Percentiles rank a stretch among this genome's conserved stretches.
These are phyloP conservation scores for Diplosoma virens DNA, from an alignment of 23 tunicate species.

Conservation along the genomic window DNA sequence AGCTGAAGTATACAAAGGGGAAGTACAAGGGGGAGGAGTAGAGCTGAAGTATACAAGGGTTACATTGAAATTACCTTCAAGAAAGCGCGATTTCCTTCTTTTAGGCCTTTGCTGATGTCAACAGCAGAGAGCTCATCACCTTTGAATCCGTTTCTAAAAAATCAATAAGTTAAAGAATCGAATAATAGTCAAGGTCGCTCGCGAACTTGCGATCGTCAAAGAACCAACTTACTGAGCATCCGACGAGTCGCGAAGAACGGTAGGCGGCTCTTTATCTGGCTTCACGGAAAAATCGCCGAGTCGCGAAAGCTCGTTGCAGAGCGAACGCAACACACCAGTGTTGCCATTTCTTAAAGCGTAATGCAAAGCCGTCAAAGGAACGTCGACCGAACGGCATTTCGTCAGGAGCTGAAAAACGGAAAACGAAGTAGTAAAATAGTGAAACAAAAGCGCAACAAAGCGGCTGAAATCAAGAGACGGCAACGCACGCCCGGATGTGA, in stretches of 20 bases:
- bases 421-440: too few species aligned
- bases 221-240: conserved; percentile 47
- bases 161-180: too few species aligned
- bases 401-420: conserved; percentile 59
- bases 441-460: too few species aligned
- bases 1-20: too few species aligned
- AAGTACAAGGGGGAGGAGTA: too few species aligned
- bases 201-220: too few species aligned
- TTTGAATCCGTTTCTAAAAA: conserved; percentile 76
- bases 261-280: conserved; percentile 9
- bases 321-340: conserved; percentile 49
- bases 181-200: too few species aligned
- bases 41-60: not conserved
- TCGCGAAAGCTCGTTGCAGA: conserved; percentile 42
- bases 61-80: conserved; percentile 43
- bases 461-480: too few species aligned
- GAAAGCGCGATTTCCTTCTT: conserved; percentile 93
- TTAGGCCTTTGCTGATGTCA: conserved; percentile 90
- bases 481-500: too few species aligned
- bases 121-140: conserved; percentile 84
- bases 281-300: conserved; percentile 29
- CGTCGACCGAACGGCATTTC: conserved; percentile 78
- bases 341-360: conserved; percentile 68
- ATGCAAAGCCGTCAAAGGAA: conserved; percentile 74
- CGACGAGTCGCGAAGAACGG: conserved; percentile 38